Percentiles rank a stretch among this genome's conserved stretches.
phyloP scores from a whole-genome alignment of 2,113 vertebrate genomes.

The Epinephelus fuscoguttatus region DNA sequence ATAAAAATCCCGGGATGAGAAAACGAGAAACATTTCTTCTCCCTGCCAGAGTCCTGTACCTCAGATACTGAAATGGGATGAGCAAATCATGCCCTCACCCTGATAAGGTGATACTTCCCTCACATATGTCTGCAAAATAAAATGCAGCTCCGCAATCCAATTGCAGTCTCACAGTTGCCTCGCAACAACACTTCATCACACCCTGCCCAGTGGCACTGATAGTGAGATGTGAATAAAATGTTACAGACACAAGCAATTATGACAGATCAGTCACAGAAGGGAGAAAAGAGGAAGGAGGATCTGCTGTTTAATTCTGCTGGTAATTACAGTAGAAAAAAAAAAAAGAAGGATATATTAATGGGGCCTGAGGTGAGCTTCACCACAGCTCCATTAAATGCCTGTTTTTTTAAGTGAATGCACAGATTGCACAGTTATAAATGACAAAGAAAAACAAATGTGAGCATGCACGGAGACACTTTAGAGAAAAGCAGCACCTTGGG shows the following conservation, averaged over 20 bases:
- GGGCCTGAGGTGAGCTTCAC: slow-evolving; percentile 36
- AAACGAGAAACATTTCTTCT: slow-evolving; percentile 60
- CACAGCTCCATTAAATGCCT: slow-evolving; percentile 27
- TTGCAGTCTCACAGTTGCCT: slow-evolving; percentile 66
- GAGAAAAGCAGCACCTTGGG: slow-evolving; percentile 2
- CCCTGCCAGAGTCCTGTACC: slow-evolving; percentile 22
- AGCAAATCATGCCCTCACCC: slow-evolving; percentile 67
- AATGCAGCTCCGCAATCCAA: slow-evolving; percentile 56
- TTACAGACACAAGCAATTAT: slow-evolving; percentile 74
- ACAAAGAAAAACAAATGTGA: slow-evolving; percentile 14
- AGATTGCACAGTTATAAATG: slow-evolving; percentile 8
- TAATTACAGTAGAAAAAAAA: slow-evolving; percentile 66
- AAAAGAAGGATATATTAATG: slow-evolving; percentile 40
- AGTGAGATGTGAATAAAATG: slow-evolving; percentile 71
- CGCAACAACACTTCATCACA: slow-evolving; percentile 68
- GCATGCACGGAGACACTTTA: not conserved
- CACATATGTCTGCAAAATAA: slow-evolving; percentile 73
- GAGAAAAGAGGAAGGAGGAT: slow-evolving; percentile 38
- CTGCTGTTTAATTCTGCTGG: slow-evolving; percentile 58
- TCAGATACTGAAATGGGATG: slow-evolving; percentile 54
- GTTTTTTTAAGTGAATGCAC: slow-evolving; percentile 16
- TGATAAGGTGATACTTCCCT: slow-evolving; percentile 73
- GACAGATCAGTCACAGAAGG: slow-evolving; percentile 73
- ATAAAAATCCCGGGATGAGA: slow-evolving; percentile 62
- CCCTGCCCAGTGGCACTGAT: slow-evolving; percentile 39